Percentiles rank a stretch among this genome's conserved stretches.
Conservation (phyloP, 2,797 vertebrate species). For the Macrochelys suwanniensis region DNA sequence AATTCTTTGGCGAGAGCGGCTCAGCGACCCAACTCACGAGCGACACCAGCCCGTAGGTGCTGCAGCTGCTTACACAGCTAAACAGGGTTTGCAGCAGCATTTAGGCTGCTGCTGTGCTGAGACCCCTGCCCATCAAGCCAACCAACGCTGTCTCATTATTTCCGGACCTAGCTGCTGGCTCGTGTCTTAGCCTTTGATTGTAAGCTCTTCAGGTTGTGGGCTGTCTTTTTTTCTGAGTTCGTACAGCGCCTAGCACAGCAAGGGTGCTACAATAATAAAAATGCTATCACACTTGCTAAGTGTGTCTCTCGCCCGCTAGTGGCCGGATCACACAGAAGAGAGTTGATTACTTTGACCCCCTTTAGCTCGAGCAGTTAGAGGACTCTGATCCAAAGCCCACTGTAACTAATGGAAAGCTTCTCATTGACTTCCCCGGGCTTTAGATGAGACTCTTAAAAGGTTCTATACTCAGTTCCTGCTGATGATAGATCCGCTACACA, state of each 20-base stretch:
- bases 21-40: neutral
- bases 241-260: neutral
- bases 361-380: neutral
- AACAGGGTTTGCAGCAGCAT: neutral
- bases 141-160: neutral
- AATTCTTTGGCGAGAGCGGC: neutral
- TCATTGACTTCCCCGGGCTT: neutral
- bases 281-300: neutral
- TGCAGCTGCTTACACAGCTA: rapidly evolving
- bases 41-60: neutral
- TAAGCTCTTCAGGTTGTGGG: neutral
- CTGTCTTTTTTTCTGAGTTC: neutral
- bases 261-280: neutral
- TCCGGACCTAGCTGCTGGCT: neutral
- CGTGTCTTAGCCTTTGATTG: neutral
- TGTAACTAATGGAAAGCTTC: neutral
- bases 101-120: neutral
- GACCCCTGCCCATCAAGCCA: neutral
- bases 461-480: neutral
- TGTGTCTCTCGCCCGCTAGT: neutral
- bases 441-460: too few species aligned
- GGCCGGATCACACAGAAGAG: rapidly evolving
- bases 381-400: too few species aligned
- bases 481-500: neutral
- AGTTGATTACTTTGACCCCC: rapidly evolving